Evolutionary conservation across 2,113 vertebrate species (phyloP).

Genomic region (Cygnus atratus): DNA sequence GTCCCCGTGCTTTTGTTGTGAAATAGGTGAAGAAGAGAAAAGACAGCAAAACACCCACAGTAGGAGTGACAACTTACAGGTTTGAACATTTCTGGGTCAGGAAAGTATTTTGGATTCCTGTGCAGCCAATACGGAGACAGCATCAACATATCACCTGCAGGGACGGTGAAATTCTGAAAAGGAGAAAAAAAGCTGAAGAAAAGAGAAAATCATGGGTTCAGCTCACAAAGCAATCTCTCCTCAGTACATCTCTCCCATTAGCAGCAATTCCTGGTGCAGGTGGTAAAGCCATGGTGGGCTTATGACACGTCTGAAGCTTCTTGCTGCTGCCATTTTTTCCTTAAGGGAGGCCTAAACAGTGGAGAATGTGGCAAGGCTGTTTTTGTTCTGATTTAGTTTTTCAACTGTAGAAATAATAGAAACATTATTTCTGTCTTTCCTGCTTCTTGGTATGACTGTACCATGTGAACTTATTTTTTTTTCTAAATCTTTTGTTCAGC

Average conservation of each 20-base stretch:
- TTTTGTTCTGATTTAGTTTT: neutral
- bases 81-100: constrained; percentile 81
- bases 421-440: neutral
- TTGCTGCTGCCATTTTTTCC: neutral
- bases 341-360: neutral
- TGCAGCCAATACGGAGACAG: constrained; percentile 86
- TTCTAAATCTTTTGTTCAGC: neutral
- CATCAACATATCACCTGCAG: constrained; percentile 84
- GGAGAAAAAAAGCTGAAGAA: constrained; percentile 17
- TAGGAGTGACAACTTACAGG: constrained; percentile 76
- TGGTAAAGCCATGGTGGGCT: neutral
- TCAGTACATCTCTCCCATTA: neutral
- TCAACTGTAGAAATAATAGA: neutral
- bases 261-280: neutral
- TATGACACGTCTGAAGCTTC: neutral
- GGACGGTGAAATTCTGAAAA: constrained; percentile 80
- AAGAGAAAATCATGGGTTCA: neutral
- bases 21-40: neutral
- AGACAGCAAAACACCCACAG: neutral
- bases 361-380: neutral
- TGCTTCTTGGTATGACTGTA: neutral
- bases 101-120: constrained; percentile 83
- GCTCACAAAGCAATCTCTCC: neutral
- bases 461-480: neutral
- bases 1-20: neutral